Conservation (phyloP, 2,797 vertebrate genomes). For the Vespertilio murinus region DNA sequence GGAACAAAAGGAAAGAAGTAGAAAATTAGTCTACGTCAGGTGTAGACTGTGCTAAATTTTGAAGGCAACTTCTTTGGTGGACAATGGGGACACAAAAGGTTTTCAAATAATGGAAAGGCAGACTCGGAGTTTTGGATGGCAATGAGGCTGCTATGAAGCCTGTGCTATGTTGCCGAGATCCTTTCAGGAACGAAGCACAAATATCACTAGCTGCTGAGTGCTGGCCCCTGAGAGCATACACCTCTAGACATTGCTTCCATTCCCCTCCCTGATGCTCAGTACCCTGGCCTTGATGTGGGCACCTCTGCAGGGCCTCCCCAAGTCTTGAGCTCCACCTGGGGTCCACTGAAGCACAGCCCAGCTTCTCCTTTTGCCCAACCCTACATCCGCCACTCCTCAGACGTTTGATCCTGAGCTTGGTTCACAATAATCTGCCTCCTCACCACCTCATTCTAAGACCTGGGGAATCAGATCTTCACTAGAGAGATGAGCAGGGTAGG, state of each 20-base stretch:
- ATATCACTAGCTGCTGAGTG: not conserved
- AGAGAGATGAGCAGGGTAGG: not conserved
- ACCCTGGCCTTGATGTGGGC: fast-evolving
- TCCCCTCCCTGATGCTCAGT: not conserved
- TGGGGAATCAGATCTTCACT: not conserved
- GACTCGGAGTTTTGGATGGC: not conserved
- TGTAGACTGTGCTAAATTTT: not conserved
- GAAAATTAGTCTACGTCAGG: not conserved
- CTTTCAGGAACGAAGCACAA: not conserved
- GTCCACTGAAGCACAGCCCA: not conserved
- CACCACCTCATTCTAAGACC: not conserved
- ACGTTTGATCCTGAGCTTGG: not conserved
- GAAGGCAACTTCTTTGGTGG: not conserved
- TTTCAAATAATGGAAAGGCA: not conserved
- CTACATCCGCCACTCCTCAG: not conserved
- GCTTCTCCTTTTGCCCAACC: not conserved
- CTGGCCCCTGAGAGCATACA: not conserved
- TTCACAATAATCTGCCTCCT: not conserved
- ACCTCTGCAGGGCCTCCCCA: not conserved
- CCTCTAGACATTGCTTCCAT: not conserved
- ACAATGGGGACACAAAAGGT: too few relatives aligned
- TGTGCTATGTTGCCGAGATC: not conserved
- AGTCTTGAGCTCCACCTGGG: not conserved
- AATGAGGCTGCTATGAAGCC: not conserved
- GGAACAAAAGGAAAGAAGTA: not conserved